Conservation (phyloP, 2,113 vertebrate species). For the Cyanoramphus novaezelandiae region DNA sequence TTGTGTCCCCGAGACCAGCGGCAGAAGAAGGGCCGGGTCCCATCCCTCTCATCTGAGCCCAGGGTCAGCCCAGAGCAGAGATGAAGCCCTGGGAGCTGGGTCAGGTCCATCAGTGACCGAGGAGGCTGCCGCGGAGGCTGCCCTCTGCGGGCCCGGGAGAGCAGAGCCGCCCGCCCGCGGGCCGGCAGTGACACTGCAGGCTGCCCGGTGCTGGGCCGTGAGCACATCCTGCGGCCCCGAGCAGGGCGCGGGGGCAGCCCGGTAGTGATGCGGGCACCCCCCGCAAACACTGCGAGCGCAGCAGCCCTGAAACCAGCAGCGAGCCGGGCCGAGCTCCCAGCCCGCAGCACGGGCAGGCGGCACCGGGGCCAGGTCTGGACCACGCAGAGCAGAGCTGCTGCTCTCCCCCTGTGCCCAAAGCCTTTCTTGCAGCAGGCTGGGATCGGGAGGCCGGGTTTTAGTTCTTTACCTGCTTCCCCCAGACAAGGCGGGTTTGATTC, state of each 20-base stretch:
- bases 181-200: rapidly evolving
- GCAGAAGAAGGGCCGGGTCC: rapidly evolving
- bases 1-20: rapidly evolving
- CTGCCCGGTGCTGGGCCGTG: neutral
- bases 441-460: neutral
- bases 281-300: neutral
- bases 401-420: neutral
- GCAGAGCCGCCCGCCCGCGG: rapidly evolving
- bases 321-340: neutral
- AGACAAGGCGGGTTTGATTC: neutral
- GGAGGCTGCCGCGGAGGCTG: neutral
- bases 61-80: rapidly evolving
- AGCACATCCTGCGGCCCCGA: neutral
- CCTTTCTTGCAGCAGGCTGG: neutral
- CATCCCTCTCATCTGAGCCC: neutral
- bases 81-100: neutral
- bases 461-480: neutral
- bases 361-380: rapidly evolving
- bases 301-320: rapidly evolving
- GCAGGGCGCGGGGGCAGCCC: neutral
- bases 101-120: rapidly evolving
- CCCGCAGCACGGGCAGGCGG: rapidly evolving
- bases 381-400: neutral
- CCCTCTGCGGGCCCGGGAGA: neutral
- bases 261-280: neutral